Base-by-base conservation (phyloP, 2,113 vertebrate genomes). In the Fulmarus glacialis region DNA sequence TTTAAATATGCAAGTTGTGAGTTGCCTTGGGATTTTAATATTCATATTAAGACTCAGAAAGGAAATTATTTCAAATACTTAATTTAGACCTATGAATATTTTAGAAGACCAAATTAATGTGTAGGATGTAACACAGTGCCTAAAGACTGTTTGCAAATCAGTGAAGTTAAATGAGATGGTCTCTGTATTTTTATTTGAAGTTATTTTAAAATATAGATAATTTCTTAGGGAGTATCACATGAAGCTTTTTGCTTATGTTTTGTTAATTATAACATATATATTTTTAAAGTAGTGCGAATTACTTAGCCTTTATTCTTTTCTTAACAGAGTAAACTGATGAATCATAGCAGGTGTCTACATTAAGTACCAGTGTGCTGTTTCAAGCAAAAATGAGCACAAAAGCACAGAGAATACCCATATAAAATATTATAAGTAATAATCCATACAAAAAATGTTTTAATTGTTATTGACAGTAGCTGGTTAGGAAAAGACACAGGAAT, bases 51-150 rank as follows among this genome's bases (percentile, higher is more conserved):
- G 43, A 89, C n/a, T 92, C 42, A 87, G 89, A 95, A 88, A 87
- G 86, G 80, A 95, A 97, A 88, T 94, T 11, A 93, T 89, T 95
- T 83, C 82, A 96, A 96, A 95, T 36, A 78, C 88, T 70, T 96
- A 81, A 94, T 95, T 97, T 93, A 91, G 72, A 50, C 40, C 64
- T 70, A 96, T 97, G 94, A 96, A 96, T 97, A 97, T 96, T 97
- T 96, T 92, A 93, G 78, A 92, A 94, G 67, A 67, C 42, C 47
- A 90, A 89, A 90, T 96, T 86, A 93, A 63, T 70, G 50, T 78
- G 82, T 89, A 89, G 85, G 86, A 84, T 90, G 90, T 83, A 74
- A 77, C 67, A 70, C 50, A 52, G 47, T 4, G 52, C 90, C 72
- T 90, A 40, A 96, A 96, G 60, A 82, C 75, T 86, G 53, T 81